Base-by-base conservation (phyloP, 2,888 invertebrate genomes). In the Amaurobius ferox region DNA sequence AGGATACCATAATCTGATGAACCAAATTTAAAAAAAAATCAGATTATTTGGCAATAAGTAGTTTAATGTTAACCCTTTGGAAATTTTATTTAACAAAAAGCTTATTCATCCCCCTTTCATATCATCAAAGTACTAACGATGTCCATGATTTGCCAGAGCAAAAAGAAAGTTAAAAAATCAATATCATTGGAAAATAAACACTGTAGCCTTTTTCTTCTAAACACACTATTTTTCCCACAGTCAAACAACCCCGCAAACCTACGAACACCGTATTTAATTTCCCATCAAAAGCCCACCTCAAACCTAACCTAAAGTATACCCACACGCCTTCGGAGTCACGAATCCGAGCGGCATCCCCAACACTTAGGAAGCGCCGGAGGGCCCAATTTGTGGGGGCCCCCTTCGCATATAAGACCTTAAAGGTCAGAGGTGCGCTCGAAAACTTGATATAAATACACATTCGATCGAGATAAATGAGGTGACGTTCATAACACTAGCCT, bases 401-500 rank as follows among this genome's bases (percentile, higher is more conserved):
- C 55, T 55, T 55, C 55, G 1, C 23, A 74, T 80, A 35, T 73
- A 80, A 48, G 74, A 74, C 74, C 9, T 6, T n/a, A 28, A 1
- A 61, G 80, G 80, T 80, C 67, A 74, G 26, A 80, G 74, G 73
- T 80, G 35, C 28, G n/a, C 29, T 55, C 68, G 67, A 32, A 72
- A 79, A 64, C 72, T 72, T 64, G 72, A 26, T 44, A 80, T 80
- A 74, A 74, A 80, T 55, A 80, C 80, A 80, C 74, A 80, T 26
- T 66, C 73, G 74, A 80, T 80, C 64, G 68, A 80, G 80, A 80
- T 80, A 68, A 74, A 80, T 80, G 73, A 68, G 30, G 35, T 39
- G 68, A 44, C 68, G 67, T 30, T 73, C 26, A 66, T 80, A 78
- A 70, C 70, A 19, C 62, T 64, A 55, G 80, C 7, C 48, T 74